Percentiles rank a stretch among this genome's conserved stretches.
These are phyloP conservation scores for Cataglyphis hispanica DNA, from an alignment of 1,140 invertebrate species.

Conservation along the genomic window DNA sequence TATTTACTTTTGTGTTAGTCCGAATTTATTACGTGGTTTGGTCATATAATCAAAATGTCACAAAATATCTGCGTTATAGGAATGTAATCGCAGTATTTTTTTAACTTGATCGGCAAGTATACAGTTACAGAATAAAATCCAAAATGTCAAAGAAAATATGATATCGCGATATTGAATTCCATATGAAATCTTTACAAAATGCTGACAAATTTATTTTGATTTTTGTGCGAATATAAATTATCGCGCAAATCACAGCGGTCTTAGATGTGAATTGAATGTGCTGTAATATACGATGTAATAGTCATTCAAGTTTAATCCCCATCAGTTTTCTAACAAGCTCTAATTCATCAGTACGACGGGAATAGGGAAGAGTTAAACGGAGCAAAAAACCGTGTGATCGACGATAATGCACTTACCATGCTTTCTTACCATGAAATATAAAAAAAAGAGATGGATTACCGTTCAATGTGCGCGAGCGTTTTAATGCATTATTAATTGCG, in stretches of 20 bases:
- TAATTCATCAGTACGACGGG: conserved; percentile 39
- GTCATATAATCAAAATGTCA: too few relatives aligned
- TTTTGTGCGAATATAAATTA: neutral
- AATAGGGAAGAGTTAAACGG: conserved; percentile 3
- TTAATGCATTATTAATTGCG: conserved; percentile 50
- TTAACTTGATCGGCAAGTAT: conserved; percentile 7
- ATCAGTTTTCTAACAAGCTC: conserved; percentile 35
- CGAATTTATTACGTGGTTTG: neutral
- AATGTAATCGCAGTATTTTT: conserved; percentile 20
- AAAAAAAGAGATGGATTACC: conserved; percentile 32
- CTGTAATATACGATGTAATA: conserved; percentile 21
- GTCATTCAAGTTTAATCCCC: conserved; percentile 23
- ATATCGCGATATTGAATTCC: neutral
- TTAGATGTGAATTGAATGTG: conserved; percentile 27
- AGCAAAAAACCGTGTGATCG: conserved; percentile 37
- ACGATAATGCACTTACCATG: conserved; percentile 59
- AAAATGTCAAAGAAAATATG: neutral
- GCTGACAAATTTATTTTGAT: conserved; percentile 1
- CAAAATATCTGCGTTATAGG: neutral
- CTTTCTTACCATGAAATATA: conserved; percentile 17
- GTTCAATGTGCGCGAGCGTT: neutral
- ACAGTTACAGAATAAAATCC: conserved; percentile 14
- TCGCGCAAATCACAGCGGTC: neutral
- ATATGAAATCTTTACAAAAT: conserved; percentile 4
- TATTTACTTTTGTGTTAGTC: neutral